phyloP scores from a whole-genome alignment of 2,888 invertebrate species.

The Orthosia gothica region DNA sequence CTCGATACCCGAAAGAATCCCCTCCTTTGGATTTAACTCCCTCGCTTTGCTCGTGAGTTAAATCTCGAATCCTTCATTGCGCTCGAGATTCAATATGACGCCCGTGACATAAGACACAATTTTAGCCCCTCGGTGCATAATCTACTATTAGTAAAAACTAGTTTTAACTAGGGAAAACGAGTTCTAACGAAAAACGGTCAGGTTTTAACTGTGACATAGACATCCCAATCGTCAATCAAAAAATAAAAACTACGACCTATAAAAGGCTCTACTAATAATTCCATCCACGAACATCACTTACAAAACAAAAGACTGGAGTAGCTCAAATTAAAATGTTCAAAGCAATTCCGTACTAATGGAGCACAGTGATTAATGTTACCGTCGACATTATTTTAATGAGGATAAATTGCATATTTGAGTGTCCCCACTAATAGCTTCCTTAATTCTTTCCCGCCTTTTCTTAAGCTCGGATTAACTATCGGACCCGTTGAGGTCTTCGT shows the following conservation, averaged over 20 bases:
- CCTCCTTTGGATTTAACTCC: too few relatives aligned
- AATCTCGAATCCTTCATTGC: too few relatives aligned
- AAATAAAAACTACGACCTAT: not conserved
- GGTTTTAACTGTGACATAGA: too few relatives aligned
- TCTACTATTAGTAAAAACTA: too few relatives aligned
- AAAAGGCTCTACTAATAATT: conserved; percentile 37
- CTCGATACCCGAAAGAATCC: too few relatives aligned
- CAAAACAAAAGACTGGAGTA: conserved; percentile 54
- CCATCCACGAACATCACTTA: conserved; percentile 35
- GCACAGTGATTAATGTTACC: conserved; percentile 86
- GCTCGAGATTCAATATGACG: too few relatives aligned
- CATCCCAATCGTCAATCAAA: too few relatives aligned
- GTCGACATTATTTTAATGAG: conserved; percentile 88
- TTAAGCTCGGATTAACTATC: conserved; percentile 75
- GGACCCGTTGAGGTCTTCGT: conserved; percentile 52
- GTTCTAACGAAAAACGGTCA: too few relatives aligned
- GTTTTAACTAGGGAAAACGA: too few relatives aligned
- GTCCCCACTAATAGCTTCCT: conserved; percentile 81
- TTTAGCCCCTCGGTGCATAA: too few relatives aligned
- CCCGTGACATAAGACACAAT: too few relatives aligned
- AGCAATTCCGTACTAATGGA: conserved; percentile 85
- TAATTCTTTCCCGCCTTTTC: conserved; percentile 83
- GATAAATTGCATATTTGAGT: conserved; percentile 88
- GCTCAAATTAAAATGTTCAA: conserved; percentile 81
- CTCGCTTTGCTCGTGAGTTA: too few relatives aligned